Evolutionary conservation across 2,888 invertebrate species (phyloP).

Genomic region (Deroplatys truncata): DNA sequence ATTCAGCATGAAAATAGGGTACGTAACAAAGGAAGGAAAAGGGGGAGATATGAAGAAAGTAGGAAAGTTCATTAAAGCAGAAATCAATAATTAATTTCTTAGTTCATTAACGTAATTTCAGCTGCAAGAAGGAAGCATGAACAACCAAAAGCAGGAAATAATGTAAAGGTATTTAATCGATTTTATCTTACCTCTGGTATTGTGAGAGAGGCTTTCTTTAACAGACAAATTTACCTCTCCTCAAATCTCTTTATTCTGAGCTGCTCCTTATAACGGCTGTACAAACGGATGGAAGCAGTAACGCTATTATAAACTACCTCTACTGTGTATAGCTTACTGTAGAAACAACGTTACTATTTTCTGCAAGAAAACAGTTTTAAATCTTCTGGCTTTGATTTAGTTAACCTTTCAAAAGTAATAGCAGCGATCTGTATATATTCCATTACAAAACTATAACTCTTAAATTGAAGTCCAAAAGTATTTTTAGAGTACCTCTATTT

Average conservation of each 20-base stretch:
- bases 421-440: no score
- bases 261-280: background rate
- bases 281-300: no score
- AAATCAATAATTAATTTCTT: background rate
- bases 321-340: no score
- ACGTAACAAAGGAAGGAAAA: background rate
- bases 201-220: background rate
- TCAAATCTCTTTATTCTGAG: background rate
- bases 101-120: background rate
- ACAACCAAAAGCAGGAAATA: background rate
- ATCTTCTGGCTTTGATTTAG: no score
- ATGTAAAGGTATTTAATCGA: background rate
- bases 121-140: background rate
- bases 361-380: no score
- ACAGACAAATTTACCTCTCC: background rate
- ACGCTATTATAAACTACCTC: no score
- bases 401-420: no score
- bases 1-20: background rate
- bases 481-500: no score
- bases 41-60: background rate
- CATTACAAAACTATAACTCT: no score
- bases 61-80: background rate
- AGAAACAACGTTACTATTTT: no score
- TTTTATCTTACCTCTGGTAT: background rate
- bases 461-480: no score